phyloP scores from a whole-genome alignment of 2,113 vertebrate species.

The Delphinus delphis region DNA sequence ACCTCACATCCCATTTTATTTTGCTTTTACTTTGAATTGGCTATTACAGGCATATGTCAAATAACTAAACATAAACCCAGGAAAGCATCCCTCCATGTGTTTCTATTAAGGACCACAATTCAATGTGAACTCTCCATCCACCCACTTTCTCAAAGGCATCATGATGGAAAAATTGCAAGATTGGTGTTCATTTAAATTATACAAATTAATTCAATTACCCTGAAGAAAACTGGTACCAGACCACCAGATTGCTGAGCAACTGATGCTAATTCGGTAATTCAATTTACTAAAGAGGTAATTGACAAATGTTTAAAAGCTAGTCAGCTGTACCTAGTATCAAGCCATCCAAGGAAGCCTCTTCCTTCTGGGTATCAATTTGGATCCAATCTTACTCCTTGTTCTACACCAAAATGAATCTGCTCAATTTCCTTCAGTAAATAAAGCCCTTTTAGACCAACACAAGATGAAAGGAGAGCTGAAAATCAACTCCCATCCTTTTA shows the following conservation, averaged over 20 bases:
- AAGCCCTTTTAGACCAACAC: neutral
- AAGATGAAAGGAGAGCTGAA: constrained; percentile 6
- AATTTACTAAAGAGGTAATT: constrained; percentile 51
- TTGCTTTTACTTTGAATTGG: neutral
- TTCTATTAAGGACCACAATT: neutral
- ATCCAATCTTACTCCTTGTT: neutral
- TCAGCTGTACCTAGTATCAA: neutral
- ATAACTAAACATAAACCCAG: neutral
- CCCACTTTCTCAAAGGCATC: constrained; percentile 28
- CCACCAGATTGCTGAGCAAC: constrained; percentile 48
- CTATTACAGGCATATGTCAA: neutral
- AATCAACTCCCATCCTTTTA: neutral
- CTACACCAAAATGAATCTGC: neutral
- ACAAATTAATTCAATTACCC: constrained; percentile 58
- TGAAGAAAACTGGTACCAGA: constrained; percentile 53
- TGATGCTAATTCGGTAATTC: constrained; percentile 52
- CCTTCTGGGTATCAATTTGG: neutral
- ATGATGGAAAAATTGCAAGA: neutral
- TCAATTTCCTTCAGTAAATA: neutral
- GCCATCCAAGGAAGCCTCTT: neutral
- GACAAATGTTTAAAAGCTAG: constrained; percentile 44
- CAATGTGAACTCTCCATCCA: neutral
- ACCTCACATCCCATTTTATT: neutral
- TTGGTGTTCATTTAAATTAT: constrained; percentile 47
- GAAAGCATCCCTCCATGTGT: neutral